Base-by-base conservation (phyloP, 2,888 invertebrate genomes). In the Thymelicus lineola region DNA sequence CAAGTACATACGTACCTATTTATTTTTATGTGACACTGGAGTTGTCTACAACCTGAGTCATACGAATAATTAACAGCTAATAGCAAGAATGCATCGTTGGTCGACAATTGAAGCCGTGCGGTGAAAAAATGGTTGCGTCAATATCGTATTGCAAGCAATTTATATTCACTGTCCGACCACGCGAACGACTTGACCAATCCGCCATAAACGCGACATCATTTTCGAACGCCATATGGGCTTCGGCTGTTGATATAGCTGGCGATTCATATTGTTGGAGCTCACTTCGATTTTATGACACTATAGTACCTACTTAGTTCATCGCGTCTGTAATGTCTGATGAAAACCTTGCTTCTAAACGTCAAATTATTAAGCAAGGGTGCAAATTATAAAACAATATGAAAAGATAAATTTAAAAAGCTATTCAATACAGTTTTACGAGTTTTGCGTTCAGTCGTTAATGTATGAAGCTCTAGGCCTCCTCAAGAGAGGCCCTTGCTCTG, bases 131-230 rank as follows among this genome's bases (percentile, higher is more conserved):
- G 20, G 58, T 58, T 61, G 62, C 64, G 60, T 53, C 66, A 66
- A n/a, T 66, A 58, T 46, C 17, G 7, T 48, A 58, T 58, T 65
- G 57, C 65, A 65, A 45, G 15, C 67, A 28, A 46, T 68, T 68
- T 46, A 61, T 55, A 68, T 68, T 68, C 67, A 45, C 61, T 10
- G 62, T 36, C 61, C 68, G 68, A 61, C 46, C 68, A 36, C 14
- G 46, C 15, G 17, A 62, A 46, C 15, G 35, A 68, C 68, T 68
- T 62, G 46, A 68, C 68, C 61, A 62, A 68, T 61, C 35, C 46
- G 36, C 62, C 62, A 55, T 68, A 57, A 15, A 28, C 36, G 17
- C 61, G 60, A 42, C 17, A 42, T 60, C 66, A 42, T 66, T 68
- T 61, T 28, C 55, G 45, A 61, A 15, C 69, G 58, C 58, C 58